These are phyloP conservation scores for Spilogale gracilis DNA, from an alignment of 2,113 vertebrate genomes.

Conservation along the genomic window DNA sequence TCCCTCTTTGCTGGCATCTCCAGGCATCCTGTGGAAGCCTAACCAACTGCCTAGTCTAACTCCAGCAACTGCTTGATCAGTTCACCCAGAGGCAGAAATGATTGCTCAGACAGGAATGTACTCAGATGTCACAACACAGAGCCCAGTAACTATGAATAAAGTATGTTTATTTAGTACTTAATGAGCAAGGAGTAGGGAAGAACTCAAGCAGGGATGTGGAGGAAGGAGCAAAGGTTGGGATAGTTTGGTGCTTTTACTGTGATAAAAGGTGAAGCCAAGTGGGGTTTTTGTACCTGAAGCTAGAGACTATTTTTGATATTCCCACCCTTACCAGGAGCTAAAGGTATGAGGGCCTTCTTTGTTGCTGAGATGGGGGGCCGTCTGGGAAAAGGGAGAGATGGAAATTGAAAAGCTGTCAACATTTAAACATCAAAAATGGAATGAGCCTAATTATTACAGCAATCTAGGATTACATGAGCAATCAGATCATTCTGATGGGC, in stretches of 20 bases:
- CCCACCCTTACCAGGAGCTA: fast-evolving
- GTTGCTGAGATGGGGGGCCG: neutral
- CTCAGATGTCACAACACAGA: neutral
- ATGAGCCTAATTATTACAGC: neutral
- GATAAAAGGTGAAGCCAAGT: fast-evolving
- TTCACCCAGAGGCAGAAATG: neutral
- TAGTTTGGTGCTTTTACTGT: neutral
- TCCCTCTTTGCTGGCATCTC: neutral
- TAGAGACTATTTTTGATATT: neutral
- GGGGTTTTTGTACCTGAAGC: fast-evolving
- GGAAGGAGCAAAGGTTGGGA: neutral
- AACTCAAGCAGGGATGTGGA: fast-evolving
- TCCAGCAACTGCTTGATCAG: neutral
- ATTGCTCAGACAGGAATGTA: neutral
- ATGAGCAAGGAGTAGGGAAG: neutral
- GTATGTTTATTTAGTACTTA: neutral
- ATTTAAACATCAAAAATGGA: neutral
- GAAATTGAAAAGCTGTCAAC: neutral
- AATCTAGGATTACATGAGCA: neutral
- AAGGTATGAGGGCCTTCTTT: neutral
- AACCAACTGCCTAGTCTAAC: neutral
- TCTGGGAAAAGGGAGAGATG: neutral
- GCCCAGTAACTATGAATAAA: neutral
- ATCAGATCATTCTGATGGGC: neutral
- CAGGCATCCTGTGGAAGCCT: neutral